Evolutionary conservation across 2,797 vertebrate species (phyloP), one percentile per base, ranked within the genome.

Genomic region (Pygocentrus nattereri): DNA sequence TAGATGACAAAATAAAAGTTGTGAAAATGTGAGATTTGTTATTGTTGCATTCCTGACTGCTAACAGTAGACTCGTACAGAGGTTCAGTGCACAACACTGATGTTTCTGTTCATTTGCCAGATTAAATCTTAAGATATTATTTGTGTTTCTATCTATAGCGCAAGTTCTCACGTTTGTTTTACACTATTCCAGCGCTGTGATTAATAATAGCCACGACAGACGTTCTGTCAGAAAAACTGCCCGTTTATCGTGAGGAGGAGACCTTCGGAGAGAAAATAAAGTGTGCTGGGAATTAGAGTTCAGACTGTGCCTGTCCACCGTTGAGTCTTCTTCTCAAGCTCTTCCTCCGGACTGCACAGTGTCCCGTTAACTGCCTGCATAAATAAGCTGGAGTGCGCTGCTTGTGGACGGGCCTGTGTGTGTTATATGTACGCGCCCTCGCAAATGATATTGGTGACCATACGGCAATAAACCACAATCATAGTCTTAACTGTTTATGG

Each of bases 401-500:
- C 78, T 16, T 54, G 78, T 76, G 75, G 86, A 86, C 85, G 78
- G 71, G 61, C n/a, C 83, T 61, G 78, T 78, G 81, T 69, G 61
- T 80, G 50, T 82, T 84, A 81, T 82, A 78, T 79, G 76, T 87
- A 79, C 88, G 85, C 85, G 89, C 89, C 90, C 89, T 88, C 91
- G 91, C 86, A 90, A 88, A 94, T 91, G 86, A 86, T 89, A 88
- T 90, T 90, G 91, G 89, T 90, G 88, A 92, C 91, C 90, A 91
- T 88, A 91, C 87, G 78, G 88, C 91, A 94, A 94, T 96, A 96
- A 98, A 97, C 94, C 92, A 94, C 94, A 93, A 96, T 95, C 93
- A 94, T 93, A 92, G 93, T 90, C 93, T 94, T 95, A 93, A 94
- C 93, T 92, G 88, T 97, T 98, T 97, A 97, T 96, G 95, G 96